Conservation (phyloP, 2,888 invertebrate genomes). For the Tribolium freemani region DNA sequence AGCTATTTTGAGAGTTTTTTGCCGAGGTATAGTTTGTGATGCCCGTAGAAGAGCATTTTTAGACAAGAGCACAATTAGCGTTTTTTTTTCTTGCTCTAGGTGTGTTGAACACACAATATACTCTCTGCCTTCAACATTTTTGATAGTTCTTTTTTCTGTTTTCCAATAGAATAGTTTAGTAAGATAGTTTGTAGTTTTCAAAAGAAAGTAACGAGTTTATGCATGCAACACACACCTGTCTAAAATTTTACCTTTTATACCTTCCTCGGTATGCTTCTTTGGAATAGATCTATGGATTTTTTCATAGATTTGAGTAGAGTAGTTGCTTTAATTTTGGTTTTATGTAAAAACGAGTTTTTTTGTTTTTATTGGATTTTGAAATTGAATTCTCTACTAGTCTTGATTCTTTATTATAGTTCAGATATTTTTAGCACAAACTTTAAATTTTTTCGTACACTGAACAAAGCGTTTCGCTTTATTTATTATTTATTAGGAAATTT, state of each 20-base stretch:
- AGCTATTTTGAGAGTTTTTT: constrained; percentile 44
- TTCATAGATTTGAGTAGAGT: constrained; percentile 39
- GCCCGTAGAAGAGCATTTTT: constrained; percentile 58
- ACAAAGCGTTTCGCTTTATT: constrained; percentile 6
- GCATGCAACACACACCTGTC: constrained; percentile 32
- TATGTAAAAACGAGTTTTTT: background rate
- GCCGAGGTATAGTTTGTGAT: constrained; percentile 68
- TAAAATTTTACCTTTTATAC: constrained; percentile 30
- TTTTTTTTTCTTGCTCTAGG: constrained; percentile 52
- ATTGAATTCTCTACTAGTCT: background rate
- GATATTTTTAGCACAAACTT: constrained; percentile 25
- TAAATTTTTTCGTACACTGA: constrained; percentile 2
- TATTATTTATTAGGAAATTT: constrained; percentile 8
- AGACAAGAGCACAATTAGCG: constrained; percentile 55
- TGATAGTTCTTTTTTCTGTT: constrained; percentile 28
- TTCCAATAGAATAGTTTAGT: constrained; percentile 29
- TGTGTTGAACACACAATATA: constrained; percentile 46
- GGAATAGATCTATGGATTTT: constrained; percentile 40
- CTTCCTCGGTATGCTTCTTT: constrained; percentile 56
- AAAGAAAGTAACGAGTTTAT: constrained; percentile 2
- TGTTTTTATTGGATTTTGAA: background rate
- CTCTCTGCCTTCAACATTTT: constrained; percentile 53
- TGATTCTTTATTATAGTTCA: constrained; percentile 5
- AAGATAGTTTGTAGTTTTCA: constrained; percentile 27
- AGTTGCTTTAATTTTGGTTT: constrained; percentile 28